A percentile compares a stretch with the other conserved stretches of the same genome.
Conservation (phyloP, 1,140 invertebrate species). For the Scaptomyza hsui region DNA sequence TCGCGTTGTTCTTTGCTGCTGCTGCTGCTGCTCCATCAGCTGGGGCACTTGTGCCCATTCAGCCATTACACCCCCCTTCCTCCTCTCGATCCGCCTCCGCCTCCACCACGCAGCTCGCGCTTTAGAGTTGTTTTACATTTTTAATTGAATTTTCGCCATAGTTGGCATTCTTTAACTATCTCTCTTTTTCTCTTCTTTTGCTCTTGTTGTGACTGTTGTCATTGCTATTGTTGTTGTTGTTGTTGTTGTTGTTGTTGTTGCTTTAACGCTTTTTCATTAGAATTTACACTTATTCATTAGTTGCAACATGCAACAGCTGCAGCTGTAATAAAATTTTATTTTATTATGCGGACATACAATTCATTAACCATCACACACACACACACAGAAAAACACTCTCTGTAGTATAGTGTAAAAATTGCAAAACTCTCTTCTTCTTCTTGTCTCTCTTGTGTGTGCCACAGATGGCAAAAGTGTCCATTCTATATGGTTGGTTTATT, state of each 20-base stretch:
- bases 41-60: slow-evolving; percentile 21
- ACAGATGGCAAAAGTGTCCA: slow-evolving; percentile 34
- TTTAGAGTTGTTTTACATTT: slow-evolving; percentile 81
- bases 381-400: neutral
- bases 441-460: neutral
- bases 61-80: neutral
- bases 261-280: slow-evolving; percentile 72
- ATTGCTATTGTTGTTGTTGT: slow-evolving; percentile 23
- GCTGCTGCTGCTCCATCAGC: slow-evolving; percentile 53
- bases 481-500: slow-evolving; percentile 16
- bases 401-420: slow-evolving; percentile 9
- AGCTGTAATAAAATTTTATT: slow-evolving; percentile 75
- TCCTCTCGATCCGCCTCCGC: neutral
- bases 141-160: slow-evolving; percentile 81
- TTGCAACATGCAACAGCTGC: slow-evolving; percentile 76
- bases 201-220: slow-evolving; percentile 2
- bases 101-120: slow-evolving; percentile 45
- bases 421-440: neutral
- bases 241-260: slow-evolving; percentile 37
- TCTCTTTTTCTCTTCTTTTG: slow-evolving; percentile 8
- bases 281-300: slow-evolving; percentile 82
- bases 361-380: slow-evolving; percentile 53
- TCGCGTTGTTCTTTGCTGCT: slow-evolving; percentile 45
- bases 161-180: slow-evolving; percentile 70
- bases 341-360: slow-evolving; percentile 67